Conservation (phyloP, 2,888 invertebrate species). For the Busseola fusca region DNA sequence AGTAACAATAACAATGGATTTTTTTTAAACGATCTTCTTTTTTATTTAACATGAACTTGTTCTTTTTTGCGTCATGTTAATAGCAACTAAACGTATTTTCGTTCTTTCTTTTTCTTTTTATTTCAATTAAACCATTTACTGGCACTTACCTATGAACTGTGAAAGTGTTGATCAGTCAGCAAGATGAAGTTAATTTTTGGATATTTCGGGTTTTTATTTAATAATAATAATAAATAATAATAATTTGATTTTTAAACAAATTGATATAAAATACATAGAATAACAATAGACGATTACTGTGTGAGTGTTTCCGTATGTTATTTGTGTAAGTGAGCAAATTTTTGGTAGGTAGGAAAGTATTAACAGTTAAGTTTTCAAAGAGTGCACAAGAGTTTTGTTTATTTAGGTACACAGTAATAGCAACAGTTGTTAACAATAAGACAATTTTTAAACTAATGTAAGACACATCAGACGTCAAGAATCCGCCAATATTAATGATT, state of each 20-base stretch:
- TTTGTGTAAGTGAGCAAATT: not conserved
- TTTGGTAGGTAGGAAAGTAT: not conserved
- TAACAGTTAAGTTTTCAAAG: not conserved
- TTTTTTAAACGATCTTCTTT: too few species aligned
- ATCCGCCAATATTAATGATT: slow-evolving; percentile 31
- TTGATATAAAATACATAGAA: not conserved
- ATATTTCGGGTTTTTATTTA: not conserved
- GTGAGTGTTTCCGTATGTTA: not conserved
- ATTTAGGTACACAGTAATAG: not conserved
- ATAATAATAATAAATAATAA: too few species aligned
- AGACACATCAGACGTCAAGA: slow-evolving; percentile 6
- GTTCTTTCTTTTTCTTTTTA: too few species aligned
- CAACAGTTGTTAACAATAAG: not conserved
- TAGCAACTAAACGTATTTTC: too few species aligned
- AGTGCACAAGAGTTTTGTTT: not conserved
- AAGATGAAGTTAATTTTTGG: not conserved
- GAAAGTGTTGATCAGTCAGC: too few species aligned
- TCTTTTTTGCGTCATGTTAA: too few species aligned
- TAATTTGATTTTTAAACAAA: not conserved
- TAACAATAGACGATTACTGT: not conserved
- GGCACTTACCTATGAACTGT: too few species aligned
- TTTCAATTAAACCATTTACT: too few species aligned
- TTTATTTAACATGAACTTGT: too few species aligned
- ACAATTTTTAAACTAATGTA: slow-evolving; percentile 7
- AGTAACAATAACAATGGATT: too few species aligned